phyloP scores from a whole-genome alignment of 1,140 invertebrate genomes.

The Cherax quadricarinatus region DNA sequence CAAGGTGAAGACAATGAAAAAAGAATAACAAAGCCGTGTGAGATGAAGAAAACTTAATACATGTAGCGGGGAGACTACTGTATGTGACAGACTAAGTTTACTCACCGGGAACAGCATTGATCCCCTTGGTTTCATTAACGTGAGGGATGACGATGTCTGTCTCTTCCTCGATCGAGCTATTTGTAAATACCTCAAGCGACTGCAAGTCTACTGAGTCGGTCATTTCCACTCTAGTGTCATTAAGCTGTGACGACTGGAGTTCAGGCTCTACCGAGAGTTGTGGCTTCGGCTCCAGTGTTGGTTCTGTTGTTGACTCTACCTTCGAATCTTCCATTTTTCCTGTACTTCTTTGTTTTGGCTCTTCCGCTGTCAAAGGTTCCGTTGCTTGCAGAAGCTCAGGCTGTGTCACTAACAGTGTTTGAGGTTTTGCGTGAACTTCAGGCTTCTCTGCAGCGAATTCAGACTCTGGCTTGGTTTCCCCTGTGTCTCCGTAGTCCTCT shows the following conservation, averaged over 20 bases:
- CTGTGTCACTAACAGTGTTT: neutral
- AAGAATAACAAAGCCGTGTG: no score
- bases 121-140: no score
- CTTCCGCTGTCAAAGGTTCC: neutral
- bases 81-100: no score
- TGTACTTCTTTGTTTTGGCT: neutral
- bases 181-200: no score
- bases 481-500: no score
- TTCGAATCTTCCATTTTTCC: neutral
- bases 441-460: neutral
- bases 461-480: neutral
- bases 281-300: neutral
- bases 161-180: neutral
- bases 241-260: neutral
- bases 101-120: no score
- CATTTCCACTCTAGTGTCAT: no score
- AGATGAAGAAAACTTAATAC: no score
- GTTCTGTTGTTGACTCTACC: neutral
- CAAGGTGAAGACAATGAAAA: no score
- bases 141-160: neutral
- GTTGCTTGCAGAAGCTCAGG: neutral
- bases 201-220: no score
- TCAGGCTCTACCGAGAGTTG: neutral
- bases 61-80: no score
- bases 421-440: neutral